These are phyloP conservation scores for Centropyge bicolor DNA, from an alignment of 2,797 vertebrate species.

Conservation along the genomic window DNA sequence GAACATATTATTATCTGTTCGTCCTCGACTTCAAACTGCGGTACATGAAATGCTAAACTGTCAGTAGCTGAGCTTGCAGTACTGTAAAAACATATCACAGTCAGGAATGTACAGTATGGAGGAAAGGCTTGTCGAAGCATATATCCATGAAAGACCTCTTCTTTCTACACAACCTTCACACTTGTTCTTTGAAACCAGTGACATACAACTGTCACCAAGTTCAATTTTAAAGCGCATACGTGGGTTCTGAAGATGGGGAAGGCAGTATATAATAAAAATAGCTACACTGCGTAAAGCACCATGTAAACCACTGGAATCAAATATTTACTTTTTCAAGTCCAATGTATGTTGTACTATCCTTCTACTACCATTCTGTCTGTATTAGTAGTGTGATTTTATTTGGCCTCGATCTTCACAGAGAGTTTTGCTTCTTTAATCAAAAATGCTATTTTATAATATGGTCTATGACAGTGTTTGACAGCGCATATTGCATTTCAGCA, in stretches of 20 bases:
- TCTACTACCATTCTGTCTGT: too few species aligned
- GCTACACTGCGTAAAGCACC: too few species aligned
- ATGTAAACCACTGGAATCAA: too few species aligned
- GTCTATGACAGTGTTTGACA: too few species aligned
- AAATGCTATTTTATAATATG: not conserved
- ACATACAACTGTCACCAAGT: not conserved
- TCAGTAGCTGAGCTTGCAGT: conserved; percentile 41
- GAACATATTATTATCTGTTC: conserved; percentile 29
- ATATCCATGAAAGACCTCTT: conserved; percentile 18
- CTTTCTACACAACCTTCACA: not conserved
- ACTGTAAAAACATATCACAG: conserved; percentile 51
- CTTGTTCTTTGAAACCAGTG: conserved; percentile 10
- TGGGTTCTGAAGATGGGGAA: not conserved
- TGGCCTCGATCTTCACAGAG: too few species aligned
- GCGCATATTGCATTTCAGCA: not conserved
- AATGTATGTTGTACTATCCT: too few species aligned
- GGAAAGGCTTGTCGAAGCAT: conserved; percentile 33
- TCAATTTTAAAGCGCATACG: not conserved
- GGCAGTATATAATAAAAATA: too few species aligned
- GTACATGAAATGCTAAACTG: conserved; percentile 23
- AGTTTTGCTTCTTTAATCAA: not conserved
- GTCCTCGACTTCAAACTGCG: conserved; percentile 7
- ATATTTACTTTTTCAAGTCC: too few species aligned
- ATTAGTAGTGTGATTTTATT: too few species aligned
- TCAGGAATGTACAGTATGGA: conserved; percentile 9